Percentiles rank a stretch among this genome's conserved stretches.
phyloP scores from a whole-genome alignment of 1,140 invertebrate genomes.

The Anastrepha ludens region DNA sequence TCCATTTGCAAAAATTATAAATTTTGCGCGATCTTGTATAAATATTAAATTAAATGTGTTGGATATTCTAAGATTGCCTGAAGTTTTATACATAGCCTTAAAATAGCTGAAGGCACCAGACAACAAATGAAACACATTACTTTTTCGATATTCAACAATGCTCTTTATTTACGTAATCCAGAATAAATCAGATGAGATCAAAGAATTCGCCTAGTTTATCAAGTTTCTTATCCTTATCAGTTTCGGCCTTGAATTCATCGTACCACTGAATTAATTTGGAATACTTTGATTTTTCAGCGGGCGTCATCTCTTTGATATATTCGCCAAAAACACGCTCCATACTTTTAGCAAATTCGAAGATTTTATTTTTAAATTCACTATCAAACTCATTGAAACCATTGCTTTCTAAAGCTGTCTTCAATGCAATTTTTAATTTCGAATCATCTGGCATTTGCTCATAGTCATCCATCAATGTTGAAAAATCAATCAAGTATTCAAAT shows the following conservation, averaged over 20 bases:
- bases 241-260: constrained; percentile 10
- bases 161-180: too few species aligned
- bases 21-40: too few species aligned
- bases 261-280: constrained; percentile 2
- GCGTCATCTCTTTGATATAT: neutral
- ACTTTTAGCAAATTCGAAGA: neutral
- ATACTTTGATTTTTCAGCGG: neutral
- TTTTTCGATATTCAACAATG: too few species aligned
- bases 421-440: neutral
- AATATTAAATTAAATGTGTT: too few species aligned
- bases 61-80: too few species aligned
- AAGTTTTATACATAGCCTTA: too few species aligned
- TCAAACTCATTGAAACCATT: neutral
- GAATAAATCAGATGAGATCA: neutral
- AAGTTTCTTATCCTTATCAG: neutral
- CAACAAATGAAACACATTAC: too few species aligned
- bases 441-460: neutral
- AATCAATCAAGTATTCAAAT: neutral
- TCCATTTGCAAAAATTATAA: too few species aligned
- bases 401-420: neutral
- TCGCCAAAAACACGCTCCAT: neutral
- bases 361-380: neutral
- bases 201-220: neutral
- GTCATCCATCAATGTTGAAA: constrained; percentile 30
- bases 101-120: too few species aligned